Base-by-base conservation (phyloP, 2,888 invertebrate genomes). In the Tupiocoris notatus region DNA sequence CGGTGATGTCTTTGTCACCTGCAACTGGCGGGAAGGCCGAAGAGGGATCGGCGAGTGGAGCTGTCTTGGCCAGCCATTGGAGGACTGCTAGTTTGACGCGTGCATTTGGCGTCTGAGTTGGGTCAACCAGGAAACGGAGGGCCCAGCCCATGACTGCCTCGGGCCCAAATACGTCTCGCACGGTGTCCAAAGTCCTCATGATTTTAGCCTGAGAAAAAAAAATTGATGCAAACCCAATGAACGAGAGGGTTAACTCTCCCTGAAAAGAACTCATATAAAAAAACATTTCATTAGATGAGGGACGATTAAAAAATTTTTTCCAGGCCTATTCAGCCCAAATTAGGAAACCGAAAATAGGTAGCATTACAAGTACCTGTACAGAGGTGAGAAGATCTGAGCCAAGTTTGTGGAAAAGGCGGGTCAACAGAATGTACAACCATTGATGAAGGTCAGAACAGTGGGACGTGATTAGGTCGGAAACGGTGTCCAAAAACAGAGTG, bases 341-440 rank as follows among this genome's bases (percentile, higher is more conserved):
- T n/a, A n/a, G n/a, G n/a, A n/a, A n/a, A n/a, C n/a, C 39, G 6
- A 39, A 39, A 7, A 12, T 39, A 39, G 6, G 12, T 3, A 39
- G 12, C 3, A 39, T 59, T n/a, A n/a, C 6, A n/a, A 2, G 9
- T 58, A 75, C 75, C 75, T 75, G 76, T 61, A 96, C 93, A 0
- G 97, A 97, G 76, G 92, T 94, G 7, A 98, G 86, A 79, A 97
- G 88, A 83, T 98, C 98, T 0, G 92, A 91, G 75, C 96, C 96
- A 54, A 95, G 87, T 84, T 97, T 98, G 84, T 93, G 92, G 75
- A 98, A 90, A 17, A 91, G 88, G 82, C 94, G 89, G 77, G 94
- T 93, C 83, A 98, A 88, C 70, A 98, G 87, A 80, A 96, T 91
- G 82, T 96, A 96, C 1, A 98, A 87, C 96, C 98, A 98, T 83